Base-by-base conservation (phyloP, 2,888 invertebrate species). In the Petrophora chlorosata region DNA sequence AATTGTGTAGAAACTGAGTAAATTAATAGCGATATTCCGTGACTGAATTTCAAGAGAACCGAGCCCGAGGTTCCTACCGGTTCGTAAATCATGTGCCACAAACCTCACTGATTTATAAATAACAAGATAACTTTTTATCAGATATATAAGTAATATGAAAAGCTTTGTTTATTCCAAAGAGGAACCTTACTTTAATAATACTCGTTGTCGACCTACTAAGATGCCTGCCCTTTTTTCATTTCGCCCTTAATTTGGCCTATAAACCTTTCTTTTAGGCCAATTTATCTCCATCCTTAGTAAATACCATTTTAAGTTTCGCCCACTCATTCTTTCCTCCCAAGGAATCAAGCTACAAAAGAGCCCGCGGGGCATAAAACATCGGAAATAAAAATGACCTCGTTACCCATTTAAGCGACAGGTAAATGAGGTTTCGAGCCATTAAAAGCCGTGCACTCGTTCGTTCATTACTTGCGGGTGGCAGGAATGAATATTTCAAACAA, bases 361-460 rank as follows among this genome's bases (percentile, higher is more conserved):
- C 22, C 29, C 23, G 12, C 22, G 22, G 17, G 39, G 53, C 53
- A 51, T 34, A 55, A 49, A 57, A 54, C 45, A 36, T 55, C 49
- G 51, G 34, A 61, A 60, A 65, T 62, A 63, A 60, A 62, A 54
- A 58, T 41, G 54, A 30, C 42, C 59, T 61, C 56, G 55, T 56
- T 60, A 54, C 57, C 60, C 57, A 63, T 65, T 64, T 68, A 65
- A 61, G 58, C 53, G 67, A 51, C 62, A 61, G 65, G 61, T 61
- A 65, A 72, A 70, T 69, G 62, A 63, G 65, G 61, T 69, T 65
- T 57, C 52, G 61, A 59, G 58, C 59, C 63, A 72, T 70, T 70
- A 69, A 65, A 50, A 64, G 56, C 55, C 58, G 59, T 65, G 62
- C 67, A 65, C 68, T 64, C 66, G 61, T 70, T 63, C 66, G 59